Base-by-base conservation (phyloP, 2,797 vertebrate genomes). In the Tragopan temminckii region DNA sequence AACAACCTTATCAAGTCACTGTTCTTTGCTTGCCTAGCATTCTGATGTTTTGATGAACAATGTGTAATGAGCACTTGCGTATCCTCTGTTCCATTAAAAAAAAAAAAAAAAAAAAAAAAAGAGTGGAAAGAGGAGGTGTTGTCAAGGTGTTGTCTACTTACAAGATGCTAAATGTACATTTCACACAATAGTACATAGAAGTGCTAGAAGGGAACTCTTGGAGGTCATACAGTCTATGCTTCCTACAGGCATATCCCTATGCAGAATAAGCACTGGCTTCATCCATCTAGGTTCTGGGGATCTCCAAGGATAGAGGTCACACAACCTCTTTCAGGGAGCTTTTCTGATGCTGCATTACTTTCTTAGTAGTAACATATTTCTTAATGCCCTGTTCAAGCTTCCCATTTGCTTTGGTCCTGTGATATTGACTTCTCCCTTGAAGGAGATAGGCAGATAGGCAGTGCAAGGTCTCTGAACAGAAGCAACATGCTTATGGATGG, bases 211-310 rank as follows among this genome's bases (percentile, higher is more conserved):
- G 21, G 1, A 53, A 8, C 5, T 79, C 59, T 63, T 63, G 27
- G 35, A 69, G 7, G 24, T 55, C 23, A 11, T 25, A 21, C 3
- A 72, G 14, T 25, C 31, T 11, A 52, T 6, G 12, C 5, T 72
- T 35, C 16, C 2, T 38, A n/a, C 11, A 59, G 18, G 45, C 1
- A 1, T n/a, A n/a, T 10, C 59, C 2, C 23, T 46, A 23, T 25
- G 18, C 35, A 63, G 25, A 81, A 21, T 66, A 66, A 76, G 12
- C n/a, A 43, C 29, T n/a, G 5, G 15, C 13, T 68, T 76, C 42
- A 68, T 50, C 18, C 35, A 61, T 40, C n/a, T 13, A 68, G 59
- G 70, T 20, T 5, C 11, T 3, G 0, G 61, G 70, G 78, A 35
- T 1, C 15, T 58, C 15, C 20, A 38, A n/a, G 7, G 5, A 2